Percentiles rank a stretch among this genome's conserved stretches.
Conservation (phyloP, 2,888 invertebrate genomes). For the Heliconius ismenius region DNA sequence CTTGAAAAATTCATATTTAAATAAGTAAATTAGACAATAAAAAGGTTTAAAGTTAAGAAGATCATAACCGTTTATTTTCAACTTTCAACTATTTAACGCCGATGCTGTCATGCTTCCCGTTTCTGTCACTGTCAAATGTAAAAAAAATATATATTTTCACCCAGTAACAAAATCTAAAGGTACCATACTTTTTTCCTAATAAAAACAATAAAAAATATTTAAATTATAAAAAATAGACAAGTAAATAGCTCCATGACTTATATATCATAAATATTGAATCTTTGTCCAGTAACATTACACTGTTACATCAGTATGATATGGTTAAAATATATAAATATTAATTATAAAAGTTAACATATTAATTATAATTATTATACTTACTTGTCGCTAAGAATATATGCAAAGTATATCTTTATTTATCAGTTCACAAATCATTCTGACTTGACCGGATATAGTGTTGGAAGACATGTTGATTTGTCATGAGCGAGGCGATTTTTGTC, state of each 20-base stretch:
- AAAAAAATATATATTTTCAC: not conserved
- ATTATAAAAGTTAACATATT: conserved; percentile 14
- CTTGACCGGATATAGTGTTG: conserved; percentile 71
- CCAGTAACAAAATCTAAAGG: conserved; percentile 2
- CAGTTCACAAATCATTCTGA: conserved; percentile 26
- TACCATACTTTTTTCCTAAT: not conserved
- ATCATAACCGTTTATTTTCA: conserved; percentile 42
- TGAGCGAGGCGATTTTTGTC: conserved; percentile 73
- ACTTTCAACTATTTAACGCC: conserved; percentile 31
- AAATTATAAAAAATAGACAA: too few species aligned
- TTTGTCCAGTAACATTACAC: not conserved
- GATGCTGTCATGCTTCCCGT: conserved; percentile 32
- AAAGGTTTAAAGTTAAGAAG: conserved; percentile 21
- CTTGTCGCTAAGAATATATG: not conserved
- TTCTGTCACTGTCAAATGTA: conserved; percentile 24
- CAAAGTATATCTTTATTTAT: conserved; percentile 6
- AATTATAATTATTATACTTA: not conserved
- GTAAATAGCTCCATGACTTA: not conserved
- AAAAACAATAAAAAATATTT: too few species aligned
- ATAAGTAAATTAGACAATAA: conserved; percentile 18
- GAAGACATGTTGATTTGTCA: conserved; percentile 79
- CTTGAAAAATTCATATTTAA: conserved; percentile 57
- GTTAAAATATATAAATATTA: not conserved
- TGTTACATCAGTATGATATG: not conserved
- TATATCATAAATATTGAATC: not conserved